A percentile compares a stretch with the other conserved stretches of the same genome.
phyloP scores from a whole-genome alignment of 2,113 vertebrate species.

The Oryzias woworae region DNA sequence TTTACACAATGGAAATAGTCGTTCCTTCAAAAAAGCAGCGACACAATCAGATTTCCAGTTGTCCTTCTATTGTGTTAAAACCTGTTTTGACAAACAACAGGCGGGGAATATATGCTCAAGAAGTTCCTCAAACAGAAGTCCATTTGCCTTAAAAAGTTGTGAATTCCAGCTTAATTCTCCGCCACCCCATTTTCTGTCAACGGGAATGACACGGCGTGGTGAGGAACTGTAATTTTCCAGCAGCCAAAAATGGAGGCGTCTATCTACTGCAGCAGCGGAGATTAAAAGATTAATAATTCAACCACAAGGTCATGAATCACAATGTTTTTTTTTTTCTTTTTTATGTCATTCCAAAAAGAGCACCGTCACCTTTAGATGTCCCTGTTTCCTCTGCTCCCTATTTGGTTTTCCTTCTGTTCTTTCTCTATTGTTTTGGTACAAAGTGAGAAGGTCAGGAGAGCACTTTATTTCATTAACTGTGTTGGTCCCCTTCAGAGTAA shows the following conservation, averaged over 20 bases:
- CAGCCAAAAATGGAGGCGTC: slow-evolving; percentile 80
- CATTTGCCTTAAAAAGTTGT: slow-evolving; percentile 68
- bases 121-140: slow-evolving; percentile 17
- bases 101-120: neutral
- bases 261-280: slow-evolving; percentile 82
- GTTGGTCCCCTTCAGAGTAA: neutral
- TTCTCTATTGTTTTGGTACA: slow-evolving; percentile 31
- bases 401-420: slow-evolving; percentile 14
- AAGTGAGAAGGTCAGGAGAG: slow-evolving; percentile 30
- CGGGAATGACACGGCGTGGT: slow-evolving; percentile 64
- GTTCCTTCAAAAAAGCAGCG: too few relatives aligned
- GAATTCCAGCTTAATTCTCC: slow-evolving; percentile 68
- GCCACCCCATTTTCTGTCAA: slow-evolving; percentile 79
- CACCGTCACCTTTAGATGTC: slow-evolving; percentile 39
- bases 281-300: slow-evolving; percentile 99
- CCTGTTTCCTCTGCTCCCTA: slow-evolving; percentile 7
- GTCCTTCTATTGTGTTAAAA: too few relatives aligned
- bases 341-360: slow-evolving; percentile 57
- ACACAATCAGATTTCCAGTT: too few relatives aligned
- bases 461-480: slow-evolving; percentile 49
- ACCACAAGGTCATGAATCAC: slow-evolving; percentile 86
- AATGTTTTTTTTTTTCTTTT: slow-evolving; percentile 68
- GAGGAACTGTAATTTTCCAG: slow-evolving; percentile 83
- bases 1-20: neutral
- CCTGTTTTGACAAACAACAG: too few relatives aligned